phyloP scores from a whole-genome alignment of 2,888 invertebrate species.

The Meliscaeva auricollis region DNA sequence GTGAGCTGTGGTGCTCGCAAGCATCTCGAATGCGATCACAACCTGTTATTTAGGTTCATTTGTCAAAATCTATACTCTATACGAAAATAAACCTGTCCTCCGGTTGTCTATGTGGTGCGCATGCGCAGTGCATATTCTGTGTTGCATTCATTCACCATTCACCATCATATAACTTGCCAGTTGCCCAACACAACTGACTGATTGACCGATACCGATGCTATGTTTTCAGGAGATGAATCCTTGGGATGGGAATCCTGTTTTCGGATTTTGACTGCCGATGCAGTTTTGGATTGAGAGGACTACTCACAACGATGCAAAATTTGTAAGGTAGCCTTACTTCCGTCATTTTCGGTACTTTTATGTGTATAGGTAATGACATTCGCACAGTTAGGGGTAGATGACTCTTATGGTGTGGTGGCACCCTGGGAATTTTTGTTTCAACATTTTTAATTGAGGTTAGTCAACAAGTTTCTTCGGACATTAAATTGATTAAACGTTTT shows the following conservation, averaged over 20 bases:
- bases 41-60: constrained; percentile 85
- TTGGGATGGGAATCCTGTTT: constrained; percentile 24
- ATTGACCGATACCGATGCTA: constrained; percentile 35
- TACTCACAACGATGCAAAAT: constrained; percentile 47
- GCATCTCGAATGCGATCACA: constrained; percentile 79
- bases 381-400: constrained; percentile 1
- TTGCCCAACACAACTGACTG: constrained; percentile 36
- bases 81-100: constrained; percentile 76
- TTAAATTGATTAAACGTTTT: no score
- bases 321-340: constrained; percentile 57
- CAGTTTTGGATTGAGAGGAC: constrained; percentile 10
- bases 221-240: constrained; percentile 22
- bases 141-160: constrained; percentile 54
- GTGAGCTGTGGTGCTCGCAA: constrained; percentile 31
- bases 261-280: constrained; percentile 19
- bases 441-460: constrained; percentile 7
- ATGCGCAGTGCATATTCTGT: constrained; percentile 1
- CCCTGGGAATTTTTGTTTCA: not conserved
- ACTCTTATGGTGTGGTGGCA: not conserved
- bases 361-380: constrained; percentile 15
- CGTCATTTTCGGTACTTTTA: constrained; percentile 54
- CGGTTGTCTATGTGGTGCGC: constrained; percentile 70
- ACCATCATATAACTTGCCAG: not conserved
- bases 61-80: constrained; percentile 83
- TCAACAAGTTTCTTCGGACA: not conserved